These are phyloP conservation scores for Dicentrarchus labrax DNA, from an alignment of 2,113 vertebrate species.

Conservation along the genomic window DNA sequence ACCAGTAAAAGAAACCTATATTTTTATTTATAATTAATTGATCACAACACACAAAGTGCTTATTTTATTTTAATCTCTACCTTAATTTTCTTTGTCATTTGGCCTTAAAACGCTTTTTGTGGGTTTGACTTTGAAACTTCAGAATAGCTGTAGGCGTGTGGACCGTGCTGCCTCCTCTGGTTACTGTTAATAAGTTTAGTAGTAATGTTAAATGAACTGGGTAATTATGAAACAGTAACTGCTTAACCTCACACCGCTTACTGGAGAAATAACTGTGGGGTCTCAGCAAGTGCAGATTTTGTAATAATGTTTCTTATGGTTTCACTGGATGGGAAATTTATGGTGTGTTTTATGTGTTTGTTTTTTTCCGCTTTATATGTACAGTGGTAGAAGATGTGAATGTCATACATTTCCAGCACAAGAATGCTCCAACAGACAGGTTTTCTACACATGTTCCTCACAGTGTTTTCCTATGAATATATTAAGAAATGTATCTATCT, in stretches of 20 bases:
- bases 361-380: constrained; percentile 9
- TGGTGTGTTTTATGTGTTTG: background rate
- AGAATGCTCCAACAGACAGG: background rate
- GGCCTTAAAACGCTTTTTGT: constrained; percentile 14
- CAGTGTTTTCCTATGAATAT: background rate
- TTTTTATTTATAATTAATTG: background rate
- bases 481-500: background rate
- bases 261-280: constrained; percentile 10
- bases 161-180: constrained; percentile 33
- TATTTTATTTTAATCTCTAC: background rate
- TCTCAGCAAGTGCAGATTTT: constrained; percentile 19
- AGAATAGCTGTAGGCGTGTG: constrained; percentile 34
- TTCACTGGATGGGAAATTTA: constrained; percentile 1
- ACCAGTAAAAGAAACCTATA: background rate
- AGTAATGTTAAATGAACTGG: constrained; percentile 36
- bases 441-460: background rate
- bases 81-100: background rate
- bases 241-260: constrained; percentile 13
- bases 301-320: constrained; percentile 7
- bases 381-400: background rate
- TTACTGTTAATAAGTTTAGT: constrained; percentile 41
- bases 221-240: constrained; percentile 37
- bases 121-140: constrained; percentile 41
- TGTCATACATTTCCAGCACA: background rate
- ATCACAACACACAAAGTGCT: background rate